Conservation (phyloP, 2,888 invertebrate species). For the Branchipolynoe longqiensis region DNA sequence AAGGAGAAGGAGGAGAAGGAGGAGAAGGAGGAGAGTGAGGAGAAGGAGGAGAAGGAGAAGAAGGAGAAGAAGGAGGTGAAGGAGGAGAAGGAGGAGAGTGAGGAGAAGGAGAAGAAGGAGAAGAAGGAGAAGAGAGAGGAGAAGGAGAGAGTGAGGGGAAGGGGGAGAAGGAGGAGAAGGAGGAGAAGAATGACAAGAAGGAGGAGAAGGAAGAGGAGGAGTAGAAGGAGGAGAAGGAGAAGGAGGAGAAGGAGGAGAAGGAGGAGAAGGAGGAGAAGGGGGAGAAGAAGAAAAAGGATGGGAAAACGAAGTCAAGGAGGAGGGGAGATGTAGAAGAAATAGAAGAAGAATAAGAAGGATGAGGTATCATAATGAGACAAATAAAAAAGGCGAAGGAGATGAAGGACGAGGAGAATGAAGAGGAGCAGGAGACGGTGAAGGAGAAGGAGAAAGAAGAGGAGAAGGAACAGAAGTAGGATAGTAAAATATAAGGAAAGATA, state of each 20-base stretch:
- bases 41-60: background rate
- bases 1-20: background rate
- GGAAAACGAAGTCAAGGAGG: background rate
- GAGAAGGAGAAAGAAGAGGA: no score
- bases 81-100: background rate
- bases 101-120: background rate
- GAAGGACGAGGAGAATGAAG: no score
- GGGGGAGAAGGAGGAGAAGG: background rate
- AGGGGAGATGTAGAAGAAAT: no score
- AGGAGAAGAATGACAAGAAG: no score
- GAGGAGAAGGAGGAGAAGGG: background rate
- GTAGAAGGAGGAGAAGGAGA: background rate
- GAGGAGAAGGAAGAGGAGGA: no score
- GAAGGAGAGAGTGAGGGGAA: background rate
- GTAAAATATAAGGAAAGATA: no score
- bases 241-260: background rate
- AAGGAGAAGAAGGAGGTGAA: no score
- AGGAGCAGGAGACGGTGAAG: no score
- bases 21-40: background rate
- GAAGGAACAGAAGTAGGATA: no score
- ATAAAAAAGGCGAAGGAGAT: no score
- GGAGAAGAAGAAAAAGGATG: background rate
- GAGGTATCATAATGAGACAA: background rate
- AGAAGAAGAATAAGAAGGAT: background rate
- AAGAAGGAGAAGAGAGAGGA: background rate